phyloP scores from a whole-genome alignment of 2,113 vertebrate genomes.

The Microtus ochrogaster region DNA sequence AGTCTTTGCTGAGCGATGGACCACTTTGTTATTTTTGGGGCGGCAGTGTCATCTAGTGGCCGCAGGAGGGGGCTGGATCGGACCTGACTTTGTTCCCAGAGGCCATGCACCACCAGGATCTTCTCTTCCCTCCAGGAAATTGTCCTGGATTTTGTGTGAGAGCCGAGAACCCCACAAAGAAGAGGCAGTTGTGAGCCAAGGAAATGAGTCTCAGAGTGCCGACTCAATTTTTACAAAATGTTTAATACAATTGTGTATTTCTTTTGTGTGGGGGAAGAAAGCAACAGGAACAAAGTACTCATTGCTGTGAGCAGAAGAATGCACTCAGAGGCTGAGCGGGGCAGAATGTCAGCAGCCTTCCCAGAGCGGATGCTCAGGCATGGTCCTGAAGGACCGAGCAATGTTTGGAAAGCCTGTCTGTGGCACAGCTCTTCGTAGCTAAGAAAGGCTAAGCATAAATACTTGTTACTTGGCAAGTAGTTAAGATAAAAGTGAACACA shows the following conservation, averaged over 20 bases:
- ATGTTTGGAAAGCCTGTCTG: neutral
- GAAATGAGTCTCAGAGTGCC: neutral
- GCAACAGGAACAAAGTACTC: neutral
- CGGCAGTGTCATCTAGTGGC: constrained; percentile 12
- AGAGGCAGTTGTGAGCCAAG: neutral
- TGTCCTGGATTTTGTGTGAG: neutral
- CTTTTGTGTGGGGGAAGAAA: neutral
- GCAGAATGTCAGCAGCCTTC: no score
- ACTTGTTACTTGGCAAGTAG: neutral
- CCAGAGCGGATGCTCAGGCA: neutral
- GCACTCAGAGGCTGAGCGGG: neutral
- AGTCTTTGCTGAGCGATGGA: neutral
- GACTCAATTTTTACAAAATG: constrained; percentile 1
- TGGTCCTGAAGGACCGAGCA: neutral
- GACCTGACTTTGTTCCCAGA: neutral
- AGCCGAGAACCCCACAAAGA: neutral
- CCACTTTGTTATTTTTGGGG: neutral
- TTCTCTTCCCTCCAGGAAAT: neutral
- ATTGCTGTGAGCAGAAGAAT: constrained; percentile 5
- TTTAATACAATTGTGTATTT: constrained; percentile 3
- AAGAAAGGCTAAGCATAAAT: neutral
- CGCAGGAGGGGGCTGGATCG: neutral
- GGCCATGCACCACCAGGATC: neutral
- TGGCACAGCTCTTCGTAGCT: neutral
- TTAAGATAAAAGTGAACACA: neutral